Evolutionary conservation across 37 sponge, comb jelly and placozoan genomes (phyloP), one percentile per base, ranked within the genome.

Genomic region (Aplysina aerophoba): DNA sequence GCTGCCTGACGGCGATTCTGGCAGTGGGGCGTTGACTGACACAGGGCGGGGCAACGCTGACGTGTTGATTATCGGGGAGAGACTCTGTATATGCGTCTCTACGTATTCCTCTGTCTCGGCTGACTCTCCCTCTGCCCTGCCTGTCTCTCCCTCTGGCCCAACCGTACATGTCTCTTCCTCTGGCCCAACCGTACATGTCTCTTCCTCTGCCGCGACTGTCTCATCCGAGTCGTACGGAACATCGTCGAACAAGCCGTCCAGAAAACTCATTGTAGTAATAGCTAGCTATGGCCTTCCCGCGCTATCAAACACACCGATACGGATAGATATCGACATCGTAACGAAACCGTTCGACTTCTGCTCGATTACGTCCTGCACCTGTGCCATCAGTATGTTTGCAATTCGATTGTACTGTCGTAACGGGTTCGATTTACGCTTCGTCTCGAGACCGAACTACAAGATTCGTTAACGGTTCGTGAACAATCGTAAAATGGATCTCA

Each of bases 1-100:
- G n/a, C n/a, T n/a, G n/a, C n/a, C n/a, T n/a, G n/a, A 58, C 59
- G 59, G 59, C 19, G 59, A 58, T 58, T 58, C 59, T 58, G 59
- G 59, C 59, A 58, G 59, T 58, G 59, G 59, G 59, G 59, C 19
- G 19, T 58, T 15, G 17, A 58, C 59, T 58, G 59, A 19, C 19
- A 58, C 59, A 15, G 59, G 15, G 19, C 59, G 17, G 19, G 59
- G 59, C 17, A 15, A 20, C 15, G 59, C 59, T 58, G 19, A 19
- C n/a, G n/a, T n/a, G n/a, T n/a, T n/a, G n/a, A n/a, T n/a, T n/a
- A n/a, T n/a, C n/a, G n/a, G n/a, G n/a, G n/a, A n/a, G n/a, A n/a
- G n/a, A n/a, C n/a, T n/a, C n/a, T n/a, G n/a, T n/a, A n/a, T n/a
- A n/a, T n/a, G n/a, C n/a, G n/a, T n/a, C n/a, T n/a, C n/a, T n/a